Evolutionary conservation across 2,113 vertebrate species (phyloP).

Genomic region (Anhinga rufa): DNA sequence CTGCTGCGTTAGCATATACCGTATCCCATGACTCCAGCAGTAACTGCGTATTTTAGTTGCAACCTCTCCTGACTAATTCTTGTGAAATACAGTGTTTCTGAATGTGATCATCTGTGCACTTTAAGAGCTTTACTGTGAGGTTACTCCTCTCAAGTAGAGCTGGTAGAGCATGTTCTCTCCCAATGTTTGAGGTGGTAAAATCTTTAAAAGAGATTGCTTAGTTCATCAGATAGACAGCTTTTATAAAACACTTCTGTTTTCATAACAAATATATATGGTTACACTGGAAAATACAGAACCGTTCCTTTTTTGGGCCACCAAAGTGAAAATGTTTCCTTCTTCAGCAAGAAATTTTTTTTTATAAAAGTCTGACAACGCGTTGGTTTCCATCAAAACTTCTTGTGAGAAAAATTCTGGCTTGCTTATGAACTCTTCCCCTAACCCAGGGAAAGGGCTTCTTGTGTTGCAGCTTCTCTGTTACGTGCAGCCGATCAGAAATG

Average conservation of each 20-base stretch:
- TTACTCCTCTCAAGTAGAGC: background rate
- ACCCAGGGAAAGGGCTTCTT: background rate
- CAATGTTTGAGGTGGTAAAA: background rate
- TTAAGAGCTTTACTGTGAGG: background rate
- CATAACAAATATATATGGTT: background rate
- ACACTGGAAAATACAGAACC: background rate
- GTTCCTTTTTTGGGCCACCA: background rate
- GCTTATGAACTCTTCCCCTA: background rate
- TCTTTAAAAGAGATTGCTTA: background rate
- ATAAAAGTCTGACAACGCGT: background rate
- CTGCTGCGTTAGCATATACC: background rate
- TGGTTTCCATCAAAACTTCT: background rate
- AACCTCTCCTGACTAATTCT: background rate
- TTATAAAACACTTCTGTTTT: background rate
- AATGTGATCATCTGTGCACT: background rate
- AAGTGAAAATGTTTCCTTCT: constrained; percentile 2
- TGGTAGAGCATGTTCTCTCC: background rate
- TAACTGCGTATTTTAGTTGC: background rate
- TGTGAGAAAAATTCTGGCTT: background rate
- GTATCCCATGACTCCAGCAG: background rate
- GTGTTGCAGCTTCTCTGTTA: background rate
- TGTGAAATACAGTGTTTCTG: background rate
- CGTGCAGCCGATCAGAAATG: background rate
- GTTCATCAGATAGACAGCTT: background rate
- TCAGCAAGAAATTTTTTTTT: background rate